Evolutionary conservation across 1,140 invertebrate species (phyloP).

Genomic region (Heliconius himera): DNA sequence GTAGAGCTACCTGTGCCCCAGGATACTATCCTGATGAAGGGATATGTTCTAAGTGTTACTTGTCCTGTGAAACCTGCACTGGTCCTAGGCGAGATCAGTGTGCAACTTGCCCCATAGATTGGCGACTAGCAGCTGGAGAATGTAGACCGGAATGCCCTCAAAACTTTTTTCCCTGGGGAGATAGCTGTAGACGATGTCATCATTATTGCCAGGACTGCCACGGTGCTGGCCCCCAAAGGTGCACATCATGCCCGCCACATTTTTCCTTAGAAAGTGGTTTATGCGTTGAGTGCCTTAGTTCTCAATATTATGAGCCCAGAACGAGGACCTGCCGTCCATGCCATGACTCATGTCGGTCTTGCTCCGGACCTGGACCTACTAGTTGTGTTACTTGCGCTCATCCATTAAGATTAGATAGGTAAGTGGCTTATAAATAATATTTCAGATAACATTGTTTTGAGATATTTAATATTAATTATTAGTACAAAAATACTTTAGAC

Average conservation of each 20-base stretch:
- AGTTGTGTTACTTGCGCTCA: constrained; percentile 85
- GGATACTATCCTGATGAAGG: constrained; percentile 92
- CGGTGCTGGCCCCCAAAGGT: constrained; percentile 84
- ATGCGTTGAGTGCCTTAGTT: constrained; percentile 88
- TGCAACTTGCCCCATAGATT: constrained; percentile 88
- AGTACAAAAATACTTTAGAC: not conserved
- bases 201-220: constrained; percentile 90
- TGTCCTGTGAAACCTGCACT: constrained; percentile 86
- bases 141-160: constrained; percentile 92
- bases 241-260: constrained; percentile 86
- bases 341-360: constrained; percentile 86
- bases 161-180: constrained; percentile 89
- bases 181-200: constrained; percentile 91
- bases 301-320: constrained; percentile 87
- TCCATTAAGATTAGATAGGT: constrained; percentile 85
- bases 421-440: not conserved
- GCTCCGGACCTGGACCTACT: constrained; percentile 86
- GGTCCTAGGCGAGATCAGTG: constrained; percentile 91
- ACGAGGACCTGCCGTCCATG: constrained; percentile 87
- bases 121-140: constrained; percentile 89
- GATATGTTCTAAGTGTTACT: constrained; percentile 89
- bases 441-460: too few relatives aligned
- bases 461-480: too few relatives aligned
- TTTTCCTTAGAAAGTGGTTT: constrained; percentile 87
- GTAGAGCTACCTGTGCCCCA: constrained; percentile 86